Evolutionary conservation across 1,140 invertebrate species (phyloP).

Genomic region (Macrostomum lignano): DNA sequence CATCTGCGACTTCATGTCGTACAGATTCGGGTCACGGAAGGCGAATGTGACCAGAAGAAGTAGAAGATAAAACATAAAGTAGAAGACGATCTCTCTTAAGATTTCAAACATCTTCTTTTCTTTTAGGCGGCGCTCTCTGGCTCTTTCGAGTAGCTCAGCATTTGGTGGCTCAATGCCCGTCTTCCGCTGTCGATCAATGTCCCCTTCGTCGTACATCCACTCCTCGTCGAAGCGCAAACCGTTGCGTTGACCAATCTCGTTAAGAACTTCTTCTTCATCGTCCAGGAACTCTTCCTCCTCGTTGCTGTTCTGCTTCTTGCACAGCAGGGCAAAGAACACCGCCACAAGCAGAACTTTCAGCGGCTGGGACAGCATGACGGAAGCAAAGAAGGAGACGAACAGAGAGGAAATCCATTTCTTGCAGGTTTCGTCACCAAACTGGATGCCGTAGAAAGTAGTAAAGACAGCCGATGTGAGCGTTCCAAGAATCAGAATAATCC

Average conservation of each 20-base stretch:
- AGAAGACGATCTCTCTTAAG: slow-evolving; percentile 27
- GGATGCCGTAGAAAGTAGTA: slow-evolving; percentile 32
- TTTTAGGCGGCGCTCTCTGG: slow-evolving; percentile 21
- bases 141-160: slow-evolving; percentile 18
- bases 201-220: slow-evolving; percentile 11
- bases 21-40: slow-evolving; percentile 22
- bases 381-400: slow-evolving; percentile 32
- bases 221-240: slow-evolving; percentile 14
- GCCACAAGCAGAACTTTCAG: slow-evolving; percentile 30
- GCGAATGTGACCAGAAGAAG: slow-evolving; percentile 29
- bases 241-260: slow-evolving; percentile 1
- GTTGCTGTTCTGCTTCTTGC: slow-evolving; percentile 28
- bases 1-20: slow-evolving; percentile 25
- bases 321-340: slow-evolving; percentile 28
- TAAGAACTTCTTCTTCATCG: slow-evolving; percentile 25
- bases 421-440: slow-evolving; percentile 32
- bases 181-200: slow-evolving; percentile 10
- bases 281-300: slow-evolving; percentile 28
- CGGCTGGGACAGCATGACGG: slow-evolving; percentile 33
- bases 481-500: slow-evolving; percentile 26
- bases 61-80: slow-evolving; percentile 27
- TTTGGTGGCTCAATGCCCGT: slow-evolving; percentile 22
- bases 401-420: slow-evolving; percentile 34
- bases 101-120: slow-evolving; percentile 30
- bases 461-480: slow-evolving; percentile 26